Conservation (phyloP, 2,113 vertebrate species). For the Cyphomyrus discorhynchus region DNA sequence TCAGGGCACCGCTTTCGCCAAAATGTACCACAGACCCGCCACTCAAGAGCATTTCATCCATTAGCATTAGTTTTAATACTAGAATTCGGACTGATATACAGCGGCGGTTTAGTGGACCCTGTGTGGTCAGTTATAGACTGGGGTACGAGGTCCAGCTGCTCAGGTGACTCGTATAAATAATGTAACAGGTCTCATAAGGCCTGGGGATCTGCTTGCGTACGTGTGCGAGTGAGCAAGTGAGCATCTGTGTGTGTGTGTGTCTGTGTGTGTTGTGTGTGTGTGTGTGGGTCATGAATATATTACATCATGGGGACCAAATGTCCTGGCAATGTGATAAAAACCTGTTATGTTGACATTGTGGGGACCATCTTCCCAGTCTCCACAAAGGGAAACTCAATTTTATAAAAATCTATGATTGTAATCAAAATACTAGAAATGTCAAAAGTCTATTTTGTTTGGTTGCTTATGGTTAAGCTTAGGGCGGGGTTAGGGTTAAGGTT, state of each 20-base stretch:
- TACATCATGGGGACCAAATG: not conserved
- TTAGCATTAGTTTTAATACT: not conserved
- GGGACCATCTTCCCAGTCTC: not conserved
- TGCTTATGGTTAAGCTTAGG: not conserved
- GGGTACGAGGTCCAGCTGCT: not conserved
- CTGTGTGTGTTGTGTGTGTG: slow-evolving; percentile 9
- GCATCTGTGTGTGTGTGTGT: not conserved
- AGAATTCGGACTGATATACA: not conserved
- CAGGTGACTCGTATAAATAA: not conserved
- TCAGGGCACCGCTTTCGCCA: not conserved
- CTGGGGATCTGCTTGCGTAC: not conserved
- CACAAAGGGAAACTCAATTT: not conserved
- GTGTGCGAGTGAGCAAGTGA: not conserved
- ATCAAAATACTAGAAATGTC: not conserved
- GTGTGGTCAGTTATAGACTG: not conserved
- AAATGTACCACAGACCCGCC: not conserved
- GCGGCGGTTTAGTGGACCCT: not conserved
- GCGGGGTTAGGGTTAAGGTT: not conserved
- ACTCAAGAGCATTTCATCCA: not conserved
- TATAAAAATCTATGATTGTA: not conserved
- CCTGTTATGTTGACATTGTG: not conserved
- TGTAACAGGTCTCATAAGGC: not conserved
- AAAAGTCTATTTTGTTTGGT: not conserved
- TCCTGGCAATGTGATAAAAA: not conserved
- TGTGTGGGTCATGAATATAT: not conserved